Conservation (phyloP, 2,888 invertebrate genomes). For the Pachydiplax longipennis region DNA sequence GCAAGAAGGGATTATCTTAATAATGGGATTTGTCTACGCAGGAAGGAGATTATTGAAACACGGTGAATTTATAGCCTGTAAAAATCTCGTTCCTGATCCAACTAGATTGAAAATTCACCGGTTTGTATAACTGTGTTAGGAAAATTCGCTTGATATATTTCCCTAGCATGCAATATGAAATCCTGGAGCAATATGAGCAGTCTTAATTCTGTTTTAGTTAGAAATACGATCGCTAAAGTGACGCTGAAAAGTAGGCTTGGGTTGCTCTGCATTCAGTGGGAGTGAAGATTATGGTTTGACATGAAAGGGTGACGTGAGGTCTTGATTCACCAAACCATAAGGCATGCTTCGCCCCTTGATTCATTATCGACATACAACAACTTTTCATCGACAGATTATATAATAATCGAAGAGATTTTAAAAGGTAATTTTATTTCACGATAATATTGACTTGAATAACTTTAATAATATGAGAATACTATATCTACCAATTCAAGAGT, state of each 20-base stretch:
- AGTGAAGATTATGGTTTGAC: no score
- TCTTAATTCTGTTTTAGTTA: not conserved
- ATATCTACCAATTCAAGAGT: no score
- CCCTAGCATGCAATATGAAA: not conserved
- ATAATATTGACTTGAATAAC: no score
- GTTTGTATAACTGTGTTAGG: not conserved
- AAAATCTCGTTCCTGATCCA: not conserved
- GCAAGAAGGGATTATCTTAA: not conserved
- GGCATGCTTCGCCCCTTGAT: no score
- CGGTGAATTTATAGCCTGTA: not conserved
- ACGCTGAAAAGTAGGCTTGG: not conserved
- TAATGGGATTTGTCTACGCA: not conserved
- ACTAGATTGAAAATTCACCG: not conserved
- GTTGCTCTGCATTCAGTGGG: not conserved
- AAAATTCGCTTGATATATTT: not conserved
- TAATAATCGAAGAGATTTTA: no score
- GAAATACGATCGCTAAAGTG: not conserved
- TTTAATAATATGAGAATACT: no score
- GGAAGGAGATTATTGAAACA: not conserved
- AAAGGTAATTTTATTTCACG: no score
- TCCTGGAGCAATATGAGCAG: not conserved
- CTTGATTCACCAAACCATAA: no score
- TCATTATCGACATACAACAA: no score
- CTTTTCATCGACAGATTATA: no score
- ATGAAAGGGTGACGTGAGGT: no score